Evolutionary conservation across 30 jellyfish, hydroid and myxozoan species (phyloP), one percentile per base, ranked within the genome.

Genomic region (Clytia hemisphaerica): DNA sequence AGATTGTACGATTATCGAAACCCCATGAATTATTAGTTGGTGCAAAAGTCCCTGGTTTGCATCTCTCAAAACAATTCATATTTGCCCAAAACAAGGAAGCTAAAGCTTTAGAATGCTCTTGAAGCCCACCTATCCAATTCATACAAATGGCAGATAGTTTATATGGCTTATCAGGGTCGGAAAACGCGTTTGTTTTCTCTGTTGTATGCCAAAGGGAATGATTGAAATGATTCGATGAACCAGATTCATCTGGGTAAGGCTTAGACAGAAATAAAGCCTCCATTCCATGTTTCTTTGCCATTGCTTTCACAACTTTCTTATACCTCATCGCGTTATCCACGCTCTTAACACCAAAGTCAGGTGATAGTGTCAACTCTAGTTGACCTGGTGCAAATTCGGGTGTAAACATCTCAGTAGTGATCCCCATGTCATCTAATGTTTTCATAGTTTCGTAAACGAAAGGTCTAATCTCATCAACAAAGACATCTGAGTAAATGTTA

Each of bases 1-100:
- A 40, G 10, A 40, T 46, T 12, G 54, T 45, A 4, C 79, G 73
- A 25, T 67, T 46, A 67, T 67, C 75, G 12, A 37, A 4, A 10
- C 79, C 79, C 79, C 79, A 67, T 37, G 79, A 7, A 46, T 45
- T 42, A 45, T 67, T 46, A 37, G 22, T 22, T 9, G 79, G 79
- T 14, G 47, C 42, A 25, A 37, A 67, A n/a, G 73, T 0, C 14
- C 78, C 78, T 22, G 79, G 75, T 32, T 14, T 18, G 26, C 18
- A 14, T 15, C 79, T 36, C 74, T 67, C 37, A 34, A 16, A 67
- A 46, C 79, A 67, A 49, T 67, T 67, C 12, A 37, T 30, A 9
- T 76, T 67, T 5, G 79, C 76, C 6, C 37, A 28, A 5, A 38
- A 25, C 4, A 67, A 26, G 22, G 74, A 76, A 25, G 31, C 31